Evolutionary conservation across 2,113 vertebrate species (phyloP), one percentile per base, ranked within the genome.

Genomic region (Fulica atra): DNA sequence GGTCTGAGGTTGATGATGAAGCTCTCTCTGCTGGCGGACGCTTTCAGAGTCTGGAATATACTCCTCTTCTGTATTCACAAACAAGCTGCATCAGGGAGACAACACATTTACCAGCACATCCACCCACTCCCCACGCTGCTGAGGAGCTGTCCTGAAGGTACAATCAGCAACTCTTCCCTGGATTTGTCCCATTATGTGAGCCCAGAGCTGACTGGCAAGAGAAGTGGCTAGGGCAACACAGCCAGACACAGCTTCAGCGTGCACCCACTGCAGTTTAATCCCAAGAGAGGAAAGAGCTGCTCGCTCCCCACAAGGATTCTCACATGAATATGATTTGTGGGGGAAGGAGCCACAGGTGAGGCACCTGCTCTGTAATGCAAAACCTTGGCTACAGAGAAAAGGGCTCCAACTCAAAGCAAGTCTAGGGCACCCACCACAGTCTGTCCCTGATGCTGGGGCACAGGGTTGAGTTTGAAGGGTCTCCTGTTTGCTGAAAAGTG

Each of bases 31-130:
- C 97, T 99, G 97, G 91, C 99, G 99, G 86, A 99, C 99, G 1
- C 99, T 99, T 96, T 99, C 99, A 0, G 99, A 98, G 74, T 99
- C 99, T 15, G 99, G 99, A 86, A 99, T 98, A 79, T 99, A 99
- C 92, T 99, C 99, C 60, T 99, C 99, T 94, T 99, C 99, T 0
- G 98, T 99, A 93, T 98, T 99, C 85, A 99, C 98, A 92, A 99
- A 99, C 98, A 99, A 97, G 97, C 99, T 99, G 97, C 80, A 86
- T 19, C 50, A 24, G 29, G 19, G 33, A 69, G 53, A 92, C 35
- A 93, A 36, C 53, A 65, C n/a, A 36, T 31, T 92, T 66, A 96
- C 53, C 81, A 93, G 80, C 64, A 50, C 33, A 48, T 35, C 56
- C 80, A 36, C 61, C 11, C 3, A 1, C 78, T 31, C 19, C 50